Evolutionary conservation across 2,888 invertebrate genomes (phyloP).

Genomic region (Lithophane semibrunnea): DNA sequence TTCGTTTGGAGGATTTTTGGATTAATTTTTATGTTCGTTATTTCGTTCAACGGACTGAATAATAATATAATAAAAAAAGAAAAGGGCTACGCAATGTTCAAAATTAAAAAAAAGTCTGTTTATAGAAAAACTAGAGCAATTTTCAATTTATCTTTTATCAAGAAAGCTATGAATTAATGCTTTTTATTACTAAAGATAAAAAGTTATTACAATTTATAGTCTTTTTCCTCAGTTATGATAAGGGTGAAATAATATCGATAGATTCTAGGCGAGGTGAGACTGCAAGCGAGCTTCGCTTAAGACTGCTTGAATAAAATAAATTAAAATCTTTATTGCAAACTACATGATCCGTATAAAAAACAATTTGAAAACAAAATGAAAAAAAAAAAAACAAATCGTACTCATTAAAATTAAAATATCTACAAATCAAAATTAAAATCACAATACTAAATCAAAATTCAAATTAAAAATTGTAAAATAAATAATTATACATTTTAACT

Average conservation of each 20-base stretch:
- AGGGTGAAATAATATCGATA: slow-evolving; percentile 32
- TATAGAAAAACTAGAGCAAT: not conserved
- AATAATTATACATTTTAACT: not conserved
- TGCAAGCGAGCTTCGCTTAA: not conserved
- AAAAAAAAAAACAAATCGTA: too few species aligned
- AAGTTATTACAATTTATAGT: slow-evolving; percentile 50
- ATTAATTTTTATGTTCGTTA: not conserved
- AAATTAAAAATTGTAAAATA: too few species aligned
- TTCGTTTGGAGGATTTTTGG: not conserved
- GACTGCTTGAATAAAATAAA: too few species aligned
- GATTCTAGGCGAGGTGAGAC: slow-evolving; percentile 17
- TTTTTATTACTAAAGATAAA: slow-evolving; percentile 41
- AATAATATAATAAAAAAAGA: too few species aligned
- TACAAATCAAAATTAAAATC: too few species aligned
- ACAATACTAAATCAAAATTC: too few species aligned
- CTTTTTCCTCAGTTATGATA: slow-evolving; percentile 18
- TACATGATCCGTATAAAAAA: too few species aligned
- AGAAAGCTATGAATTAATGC: slow-evolving; percentile 25
- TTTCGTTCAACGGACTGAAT: not conserved
- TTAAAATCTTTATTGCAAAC: too few species aligned
- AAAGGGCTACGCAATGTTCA: too few species aligned
- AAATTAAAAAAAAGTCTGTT: not conserved
- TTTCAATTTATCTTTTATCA: slow-evolving; percentile 30
- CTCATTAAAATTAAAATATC: too few species aligned
- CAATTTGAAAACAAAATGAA: too few species aligned